These are phyloP conservation scores for Nudaria mundana DNA, from an alignment of 2,888 invertebrate genomes.

Conservation along the genomic window DNA sequence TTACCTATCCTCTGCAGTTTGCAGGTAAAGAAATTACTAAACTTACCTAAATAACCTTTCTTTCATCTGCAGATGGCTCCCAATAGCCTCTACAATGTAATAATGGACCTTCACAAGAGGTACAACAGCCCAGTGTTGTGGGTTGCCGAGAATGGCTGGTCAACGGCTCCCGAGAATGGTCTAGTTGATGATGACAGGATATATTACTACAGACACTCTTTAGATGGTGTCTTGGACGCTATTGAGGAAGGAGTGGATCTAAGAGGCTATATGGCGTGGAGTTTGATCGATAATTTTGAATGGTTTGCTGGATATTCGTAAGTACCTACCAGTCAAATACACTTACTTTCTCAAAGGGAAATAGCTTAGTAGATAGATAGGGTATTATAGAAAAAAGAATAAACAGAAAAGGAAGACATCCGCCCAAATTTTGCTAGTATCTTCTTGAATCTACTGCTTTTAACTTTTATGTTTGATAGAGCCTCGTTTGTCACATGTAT, in stretches of 20 bases:
- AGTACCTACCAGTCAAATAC: too few species aligned
- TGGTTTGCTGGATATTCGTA: conserved; percentile 83
- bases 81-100: conserved; percentile 77
- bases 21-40: too few species aligned
- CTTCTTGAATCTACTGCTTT: too few species aligned
- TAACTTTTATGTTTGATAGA: too few species aligned
- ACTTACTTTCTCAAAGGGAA: too few species aligned
- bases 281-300: conserved; percentile 85
- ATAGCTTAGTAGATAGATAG: too few species aligned
- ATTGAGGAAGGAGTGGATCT: conserved; percentile 61
- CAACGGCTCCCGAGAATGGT: conserved; percentile 44
- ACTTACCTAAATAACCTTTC: too few species aligned
- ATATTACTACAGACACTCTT: conserved; percentile 60
- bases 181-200: conserved; percentile 70
- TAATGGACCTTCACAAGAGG: conserved; percentile 69
- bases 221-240: conserved; percentile 62
- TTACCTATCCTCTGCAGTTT: too few species aligned
- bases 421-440: too few species aligned
- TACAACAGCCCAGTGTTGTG: conserved; percentile 78
- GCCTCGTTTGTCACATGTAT: too few species aligned
- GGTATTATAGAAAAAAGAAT: too few species aligned
- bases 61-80: conserved; percentile 74
- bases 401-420: too few species aligned
- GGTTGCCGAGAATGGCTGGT: conserved; percentile 83
- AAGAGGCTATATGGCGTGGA: conserved; percentile 82